phyloP scores from a whole-genome alignment of 64 coral and sea anemone species.

The Cladopsammia gracilis region DNA sequence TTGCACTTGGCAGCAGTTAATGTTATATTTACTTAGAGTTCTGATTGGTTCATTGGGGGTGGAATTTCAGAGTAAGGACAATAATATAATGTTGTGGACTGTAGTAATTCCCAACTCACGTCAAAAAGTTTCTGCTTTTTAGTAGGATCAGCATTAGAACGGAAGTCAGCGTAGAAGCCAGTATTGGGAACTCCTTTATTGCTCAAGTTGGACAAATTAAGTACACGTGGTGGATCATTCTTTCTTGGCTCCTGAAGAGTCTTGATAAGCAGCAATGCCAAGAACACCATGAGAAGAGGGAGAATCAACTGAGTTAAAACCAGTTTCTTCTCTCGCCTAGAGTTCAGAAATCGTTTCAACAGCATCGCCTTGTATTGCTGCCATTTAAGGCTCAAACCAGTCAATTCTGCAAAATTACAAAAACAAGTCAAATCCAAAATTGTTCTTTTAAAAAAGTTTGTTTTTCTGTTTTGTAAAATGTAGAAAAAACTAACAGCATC shows the following conservation, averaged over 20 bases:
- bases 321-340: slow-evolving; percentile 87
- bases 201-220: slow-evolving; percentile 74
- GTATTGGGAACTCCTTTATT: slow-evolving; percentile 40
- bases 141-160: background rate
- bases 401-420: slow-evolving; percentile 54
- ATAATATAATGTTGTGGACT: too few relatives aligned
- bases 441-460: background rate
- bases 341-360: slow-evolving; percentile 84
- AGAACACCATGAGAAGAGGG: slow-evolving; percentile 74
- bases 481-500: too few relatives aligned
- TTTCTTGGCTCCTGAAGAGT: slow-evolving; percentile 32
- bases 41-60: too few relatives aligned
- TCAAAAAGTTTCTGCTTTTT: slow-evolving; percentile 18
- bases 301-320: slow-evolving; percentile 82
- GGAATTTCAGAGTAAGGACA: too few relatives aligned
- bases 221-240: slow-evolving; percentile 73
- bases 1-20: too few relatives aligned
- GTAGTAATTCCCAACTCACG: background rate
- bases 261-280: slow-evolving; percentile 72
- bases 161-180: slow-evolving; percentile 79
- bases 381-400: slow-evolving; percentile 68
- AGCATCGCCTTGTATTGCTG: slow-evolving; percentile 97
- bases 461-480: background rate
- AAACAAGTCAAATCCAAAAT: background rate
- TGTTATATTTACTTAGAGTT: too few relatives aligned